Evolutionary conservation across 2,888 invertebrate genomes (phyloP), one percentile per base, ranked within the genome.

Genomic region (Elmis aenea): DNA sequence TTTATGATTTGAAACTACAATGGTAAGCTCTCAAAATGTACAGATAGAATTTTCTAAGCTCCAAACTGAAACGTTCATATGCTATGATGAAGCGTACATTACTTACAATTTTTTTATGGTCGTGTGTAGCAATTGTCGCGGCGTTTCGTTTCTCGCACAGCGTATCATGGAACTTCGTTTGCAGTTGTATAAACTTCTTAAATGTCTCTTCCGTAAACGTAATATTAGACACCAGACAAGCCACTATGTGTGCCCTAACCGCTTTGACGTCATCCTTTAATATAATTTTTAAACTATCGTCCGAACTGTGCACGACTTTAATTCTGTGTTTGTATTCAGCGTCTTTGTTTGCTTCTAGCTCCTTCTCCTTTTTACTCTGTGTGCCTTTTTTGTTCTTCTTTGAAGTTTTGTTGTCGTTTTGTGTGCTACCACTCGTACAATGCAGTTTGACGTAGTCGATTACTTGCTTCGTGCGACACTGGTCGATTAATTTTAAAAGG

Each of bases 61-160:
- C n/a, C n/a, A n/a, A n/a, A n/a, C n/a, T n/a, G n/a, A n/a, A n/a
- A n/a, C n/a, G n/a, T n/a, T n/a, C n/a, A n/a, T n/a, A n/a, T n/a
- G n/a, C n/a, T n/a, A n/a, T n/a, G n/a, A n/a, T n/a, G n/a, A n/a
- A n/a, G n/a, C n/a, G n/a, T n/a, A n/a, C n/a, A n/a, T 10, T 15
- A 46, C 54, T 56, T 54, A 66, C 61, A 41, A 89, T 68, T 53
- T 79, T 77, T 22, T 67, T 70, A 45, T 85, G 66, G 61, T 90
- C 89, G 63, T 91, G 91, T 0, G 89, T 90, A 2, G 89, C 90
- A 38, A 90, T 83, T 0, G 89, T 88, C 0, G 87, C 85, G 1
- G 73, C 67, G 53, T 83, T 83, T 49, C 90, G 71, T 58, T 86
- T 87, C 33, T 83, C 81, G 61, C 90, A 90, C 5, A 86, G 68